Evolutionary conservation across 2,888 invertebrate genomes (phyloP).

Genomic region (Vanessa cardui): DNA sequence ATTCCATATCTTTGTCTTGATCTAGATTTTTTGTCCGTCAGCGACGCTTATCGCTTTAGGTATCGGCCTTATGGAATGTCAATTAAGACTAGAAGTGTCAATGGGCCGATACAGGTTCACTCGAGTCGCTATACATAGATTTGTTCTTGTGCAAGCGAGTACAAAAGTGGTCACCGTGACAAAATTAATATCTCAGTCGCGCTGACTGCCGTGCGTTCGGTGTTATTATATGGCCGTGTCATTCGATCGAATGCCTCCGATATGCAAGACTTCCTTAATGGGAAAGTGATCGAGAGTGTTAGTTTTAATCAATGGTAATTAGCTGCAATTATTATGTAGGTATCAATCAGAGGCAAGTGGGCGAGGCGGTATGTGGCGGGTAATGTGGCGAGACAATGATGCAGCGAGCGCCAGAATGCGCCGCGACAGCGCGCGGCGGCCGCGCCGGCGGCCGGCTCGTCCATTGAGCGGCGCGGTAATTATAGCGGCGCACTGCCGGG

Average conservation of each 20-base stretch:
- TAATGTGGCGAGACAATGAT: slow-evolving; percentile 15
- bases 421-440: not conserved
- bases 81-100: not conserved
- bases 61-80: not conserved
- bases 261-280: slow-evolving; percentile 7
- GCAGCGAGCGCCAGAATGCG: slow-evolving; percentile 15
- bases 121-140: not conserved
- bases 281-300: slow-evolving; percentile 4
- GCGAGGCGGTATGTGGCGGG: slow-evolving; percentile 16
- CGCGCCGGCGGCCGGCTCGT: slow-evolving; percentile 20
- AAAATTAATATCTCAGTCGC: slow-evolving; percentile 8
- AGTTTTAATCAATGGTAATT: slow-evolving; percentile 35
- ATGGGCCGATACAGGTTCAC: not conserved
- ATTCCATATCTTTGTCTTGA: not conserved
- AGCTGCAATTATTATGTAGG: slow-evolving; percentile 30
- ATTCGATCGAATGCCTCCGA: slow-evolving; percentile 16
- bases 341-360: slow-evolving; percentile 31
- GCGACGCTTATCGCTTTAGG: not conserved
- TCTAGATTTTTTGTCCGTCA: not conserved
- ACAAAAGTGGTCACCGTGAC: not conserved
- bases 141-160: slow-evolving; percentile 1
- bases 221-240: not conserved
- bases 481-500: slow-evolving; percentile 45
- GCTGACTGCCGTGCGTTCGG: not conserved
- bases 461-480: slow-evolving; percentile 47